Percentiles rank a stretch among this genome's conserved stretches.
phyloP scores from a whole-genome alignment of 2,113 vertebrate genomes.

The Tachysurus vachellii region DNA sequence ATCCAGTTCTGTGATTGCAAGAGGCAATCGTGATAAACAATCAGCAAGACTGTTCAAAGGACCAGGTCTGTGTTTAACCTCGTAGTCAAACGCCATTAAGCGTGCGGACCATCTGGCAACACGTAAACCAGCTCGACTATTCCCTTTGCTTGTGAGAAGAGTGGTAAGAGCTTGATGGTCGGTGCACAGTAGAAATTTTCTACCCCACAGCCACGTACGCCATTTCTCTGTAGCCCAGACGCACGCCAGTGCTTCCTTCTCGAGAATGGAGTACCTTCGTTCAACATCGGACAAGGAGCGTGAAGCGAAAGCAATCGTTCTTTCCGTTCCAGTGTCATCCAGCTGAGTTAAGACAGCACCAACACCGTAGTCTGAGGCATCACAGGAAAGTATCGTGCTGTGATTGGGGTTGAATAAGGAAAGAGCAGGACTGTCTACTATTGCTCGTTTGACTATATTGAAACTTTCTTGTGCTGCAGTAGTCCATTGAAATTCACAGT shows the following conservation, averaged over 20 bases:
- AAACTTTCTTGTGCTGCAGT: constrained; percentile 17
- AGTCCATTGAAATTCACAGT: too few species aligned
- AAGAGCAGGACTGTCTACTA: constrained; percentile 34
- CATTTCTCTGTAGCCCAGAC: constrained; percentile 48
- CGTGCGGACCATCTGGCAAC: too few species aligned
- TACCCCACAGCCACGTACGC: constrained; percentile 39
- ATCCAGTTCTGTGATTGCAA: too few species aligned
- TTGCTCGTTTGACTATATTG: constrained; percentile 26
- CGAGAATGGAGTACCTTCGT: constrained; percentile 27
- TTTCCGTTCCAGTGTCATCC: not conserved
- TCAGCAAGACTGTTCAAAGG: too few species aligned
- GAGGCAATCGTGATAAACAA: too few species aligned
- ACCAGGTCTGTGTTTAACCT: too few species aligned
- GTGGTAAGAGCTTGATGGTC: constrained; percentile 46
- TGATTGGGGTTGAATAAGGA: constrained; percentile 41
- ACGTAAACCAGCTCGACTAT: not conserved
- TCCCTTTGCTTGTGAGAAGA: constrained; percentile 29
- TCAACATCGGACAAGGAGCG: too few species aligned
- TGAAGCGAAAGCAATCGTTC: not conserved
- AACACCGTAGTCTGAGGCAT: constrained; percentile 40
- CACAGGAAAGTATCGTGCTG: constrained; percentile 33
- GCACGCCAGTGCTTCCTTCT: constrained; percentile 33
- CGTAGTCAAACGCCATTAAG: too few species aligned
- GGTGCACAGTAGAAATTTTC: constrained; percentile 25
- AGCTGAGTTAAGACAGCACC: constrained; percentile 18